Evolutionary conservation across 2,113 vertebrate species (phyloP), one percentile per base, ranked within the genome.

Genomic region (Malurus cyaneus): DNA sequence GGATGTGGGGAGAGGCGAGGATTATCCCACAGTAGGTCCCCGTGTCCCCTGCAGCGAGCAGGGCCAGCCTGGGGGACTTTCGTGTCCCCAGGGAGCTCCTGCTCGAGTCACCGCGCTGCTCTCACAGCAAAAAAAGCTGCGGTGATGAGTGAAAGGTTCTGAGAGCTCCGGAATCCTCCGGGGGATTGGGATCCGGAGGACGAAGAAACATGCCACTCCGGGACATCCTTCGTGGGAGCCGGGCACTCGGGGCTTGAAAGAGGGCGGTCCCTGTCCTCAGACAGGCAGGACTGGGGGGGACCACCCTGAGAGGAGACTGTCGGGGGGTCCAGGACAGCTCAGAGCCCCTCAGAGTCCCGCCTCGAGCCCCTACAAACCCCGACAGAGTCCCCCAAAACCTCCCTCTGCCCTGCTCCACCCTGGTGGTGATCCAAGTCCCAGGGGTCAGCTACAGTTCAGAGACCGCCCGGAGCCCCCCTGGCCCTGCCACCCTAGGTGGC

Each of bases 61-160:
- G 11, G 3, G 50, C 54, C 60, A 16, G 60, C 31, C 29, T 50
- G 12, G 20, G 44, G 66, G 25, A 29, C 4, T 5, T 11, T 1
- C 1, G 11, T 32, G 6, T 28, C 18, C 50, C 19, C 2, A 0
- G 2, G 52, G 47, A 34, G 56, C 56, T 74, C 57, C 0, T 3
- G 60, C 69, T 34, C 13, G 4, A 64, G 39, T 21, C 57, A 16
- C 42, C 1, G 7, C 0, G 31, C 87, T 53, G 67, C 69, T 67
- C 46, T 5, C 53, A 5, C 42, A 64, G 69, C 61, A 20, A 3
- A 31, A 42, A 36, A 59, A 29, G 47, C 4, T 64, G 11, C 2
- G 1, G 70, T 0, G 66, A 88, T 49, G 23, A 18, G 19, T 0
- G 53, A 16, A 10, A 32, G 0, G 32, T 52, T 84, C 80, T 19